Percentiles rank a stretch among this genome's conserved stretches.
Conservation (phyloP, 2,888 invertebrate genomes). For the Altica lythri region DNA sequence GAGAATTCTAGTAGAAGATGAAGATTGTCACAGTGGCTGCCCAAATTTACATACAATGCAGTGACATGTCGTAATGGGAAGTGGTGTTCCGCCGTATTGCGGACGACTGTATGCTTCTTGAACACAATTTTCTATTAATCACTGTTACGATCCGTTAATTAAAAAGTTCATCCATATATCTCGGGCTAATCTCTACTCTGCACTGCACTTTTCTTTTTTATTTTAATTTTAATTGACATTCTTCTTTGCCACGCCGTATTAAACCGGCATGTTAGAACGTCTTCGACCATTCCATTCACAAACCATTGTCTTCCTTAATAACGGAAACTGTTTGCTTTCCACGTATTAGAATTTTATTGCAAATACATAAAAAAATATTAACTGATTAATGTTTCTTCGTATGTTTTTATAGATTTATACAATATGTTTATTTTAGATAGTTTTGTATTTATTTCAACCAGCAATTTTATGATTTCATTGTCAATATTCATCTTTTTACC, state of each 20-base stretch:
- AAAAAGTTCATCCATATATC: constrained; percentile 56
- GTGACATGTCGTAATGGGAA: constrained; percentile 59
- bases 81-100: constrained; percentile 53
- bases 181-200: constrained; percentile 46
- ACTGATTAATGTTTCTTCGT: too few relatives aligned
- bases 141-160: constrained; percentile 59
- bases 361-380: too few relatives aligned
- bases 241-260: constrained; percentile 27
- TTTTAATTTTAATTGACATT: constrained; percentile 42
- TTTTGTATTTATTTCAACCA: too few relatives aligned
- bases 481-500: too few relatives aligned
- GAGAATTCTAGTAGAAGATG: constrained; percentile 43
- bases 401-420: too few relatives aligned
- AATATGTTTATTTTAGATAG: too few relatives aligned
- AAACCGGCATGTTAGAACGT: too few relatives aligned
- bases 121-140: constrained; percentile 57
- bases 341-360: too few relatives aligned
- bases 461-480: too few relatives aligned
- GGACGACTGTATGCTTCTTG: constrained; percentile 51
- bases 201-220: constrained; percentile 44
- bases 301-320: constrained; percentile 19
- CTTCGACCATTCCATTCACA: constrained; percentile 18
- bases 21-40: constrained; percentile 58
- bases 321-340: too few relatives aligned
- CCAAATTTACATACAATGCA: constrained; percentile 59